Percentiles rank a stretch among this genome's conserved stretches.
These are phyloP conservation scores for Phalacrocorax brasilianus DNA, from an alignment of 2,113 vertebrate species.

Conservation along the genomic window DNA sequence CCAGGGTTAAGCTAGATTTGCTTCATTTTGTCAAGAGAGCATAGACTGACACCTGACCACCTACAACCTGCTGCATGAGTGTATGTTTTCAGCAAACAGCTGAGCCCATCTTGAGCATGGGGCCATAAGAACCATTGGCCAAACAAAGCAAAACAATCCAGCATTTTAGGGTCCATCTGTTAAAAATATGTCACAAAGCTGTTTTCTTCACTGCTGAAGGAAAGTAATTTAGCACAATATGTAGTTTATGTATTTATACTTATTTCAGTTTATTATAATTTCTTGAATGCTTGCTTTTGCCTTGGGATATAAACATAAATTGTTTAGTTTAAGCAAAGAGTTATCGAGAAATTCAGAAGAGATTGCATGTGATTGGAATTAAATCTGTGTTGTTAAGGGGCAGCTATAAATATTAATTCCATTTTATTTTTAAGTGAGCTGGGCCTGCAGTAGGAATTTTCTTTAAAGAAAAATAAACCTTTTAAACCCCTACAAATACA, in stretches of 20 bases:
- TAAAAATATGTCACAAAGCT: not conserved
- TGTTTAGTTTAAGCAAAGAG: not conserved
- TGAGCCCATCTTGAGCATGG: not conserved
- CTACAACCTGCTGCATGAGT: not conserved
- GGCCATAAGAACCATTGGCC: not conserved
- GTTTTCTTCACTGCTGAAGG: not conserved
- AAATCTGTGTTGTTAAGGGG: conserved; percentile 5
- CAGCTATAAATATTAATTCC: conserved; percentile 35
- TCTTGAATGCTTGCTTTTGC: not conserved
- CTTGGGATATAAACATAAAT: not conserved
- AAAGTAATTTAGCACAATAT: not conserved
- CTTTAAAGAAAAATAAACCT: not conserved
- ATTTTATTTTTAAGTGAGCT: not conserved
- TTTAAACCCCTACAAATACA: not conserved
- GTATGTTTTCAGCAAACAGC: not conserved
- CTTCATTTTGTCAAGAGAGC: not conserved
- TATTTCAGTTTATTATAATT: not conserved
- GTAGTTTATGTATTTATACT: not conserved
- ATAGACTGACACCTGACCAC: not conserved
- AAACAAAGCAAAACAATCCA: not conserved
- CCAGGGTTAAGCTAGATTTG: not conserved
- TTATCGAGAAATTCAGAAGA: conserved; percentile 15
- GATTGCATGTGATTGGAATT: not conserved
- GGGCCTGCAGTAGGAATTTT: not conserved
- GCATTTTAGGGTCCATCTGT: not conserved